These are phyloP conservation scores for Acinonyx jubatus DNA, from an alignment of 2,113 vertebrate species.

Conservation along the genomic window DNA sequence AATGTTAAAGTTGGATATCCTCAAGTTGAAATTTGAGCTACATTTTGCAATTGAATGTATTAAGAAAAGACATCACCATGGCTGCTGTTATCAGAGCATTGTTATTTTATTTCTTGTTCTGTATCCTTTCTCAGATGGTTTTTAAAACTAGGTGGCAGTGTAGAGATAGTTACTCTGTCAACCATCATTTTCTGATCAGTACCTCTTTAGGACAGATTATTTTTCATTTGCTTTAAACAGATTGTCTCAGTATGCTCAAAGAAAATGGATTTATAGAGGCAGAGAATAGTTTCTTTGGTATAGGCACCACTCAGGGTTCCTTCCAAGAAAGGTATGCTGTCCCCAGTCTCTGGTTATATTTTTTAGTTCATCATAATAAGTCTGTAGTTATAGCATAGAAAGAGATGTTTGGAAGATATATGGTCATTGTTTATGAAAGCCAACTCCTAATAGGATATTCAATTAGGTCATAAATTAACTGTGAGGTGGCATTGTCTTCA, in stretches of 20 bases:
- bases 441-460: not conserved
- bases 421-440: not conserved
- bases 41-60: not conserved
- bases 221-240: not conserved
- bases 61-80: not conserved
- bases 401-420: not conserved
- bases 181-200: slow-evolving; percentile 1
- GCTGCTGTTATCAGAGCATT: not conserved
- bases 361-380: slow-evolving; percentile 10
- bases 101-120: not conserved
- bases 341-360: not conserved
- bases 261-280: not conserved
- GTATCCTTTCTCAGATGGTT: not conserved
- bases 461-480: not conserved
- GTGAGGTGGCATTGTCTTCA: not conserved
- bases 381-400: not conserved
- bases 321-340: not conserved
- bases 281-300: not conserved
- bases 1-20: not conserved
- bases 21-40: not conserved
- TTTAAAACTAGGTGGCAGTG: not conserved
- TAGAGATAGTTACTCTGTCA: not conserved
- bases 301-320: not conserved
- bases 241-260: not conserved
- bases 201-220: not conserved